Conservation (phyloP, 2,888 invertebrate species). For the Andrena haemorrhoa region DNA sequence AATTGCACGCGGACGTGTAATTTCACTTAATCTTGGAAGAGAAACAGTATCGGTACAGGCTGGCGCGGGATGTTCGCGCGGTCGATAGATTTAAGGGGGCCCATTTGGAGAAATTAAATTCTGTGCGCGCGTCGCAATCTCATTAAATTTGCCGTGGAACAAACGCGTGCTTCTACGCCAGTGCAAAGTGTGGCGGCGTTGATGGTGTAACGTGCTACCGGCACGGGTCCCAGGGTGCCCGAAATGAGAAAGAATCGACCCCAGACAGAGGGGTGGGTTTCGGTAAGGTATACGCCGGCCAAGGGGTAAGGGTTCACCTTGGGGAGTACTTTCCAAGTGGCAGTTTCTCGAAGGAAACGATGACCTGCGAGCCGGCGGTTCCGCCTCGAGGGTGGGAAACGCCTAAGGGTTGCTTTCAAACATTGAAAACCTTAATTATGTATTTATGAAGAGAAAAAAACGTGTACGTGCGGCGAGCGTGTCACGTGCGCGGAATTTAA, state of each 20-base stretch:
- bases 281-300: slow-evolving; percentile 64
- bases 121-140: slow-evolving; percentile 51
- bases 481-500: slow-evolving; percentile 18
- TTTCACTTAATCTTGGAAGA: neutral
- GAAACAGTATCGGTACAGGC: neutral
- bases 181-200: slow-evolving; percentile 56
- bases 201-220: slow-evolving; percentile 68
- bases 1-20: neutral
- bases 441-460: slow-evolving; percentile 44
- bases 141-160: slow-evolving; percentile 53
- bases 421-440: slow-evolving; percentile 52
- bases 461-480: neutral
- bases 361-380: slow-evolving; percentile 47
- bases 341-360: slow-evolving; percentile 67
- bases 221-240: slow-evolving; percentile 67
- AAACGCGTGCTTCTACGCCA: slow-evolving; percentile 51
- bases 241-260: slow-evolving; percentile 72
- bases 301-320: slow-evolving; percentile 64
- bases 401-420: slow-evolving; percentile 30
- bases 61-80: neutral
- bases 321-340: slow-evolving; percentile 67
- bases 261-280: slow-evolving; percentile 57
- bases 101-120: slow-evolving; percentile 59
- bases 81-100: slow-evolving; percentile 31
- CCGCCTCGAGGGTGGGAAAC: neutral